A percentile compares a stretch with the other conserved stretches of the same genome.
Conservation (phyloP, 2,113 vertebrate species). For the Podiceps cristatus region DNA sequence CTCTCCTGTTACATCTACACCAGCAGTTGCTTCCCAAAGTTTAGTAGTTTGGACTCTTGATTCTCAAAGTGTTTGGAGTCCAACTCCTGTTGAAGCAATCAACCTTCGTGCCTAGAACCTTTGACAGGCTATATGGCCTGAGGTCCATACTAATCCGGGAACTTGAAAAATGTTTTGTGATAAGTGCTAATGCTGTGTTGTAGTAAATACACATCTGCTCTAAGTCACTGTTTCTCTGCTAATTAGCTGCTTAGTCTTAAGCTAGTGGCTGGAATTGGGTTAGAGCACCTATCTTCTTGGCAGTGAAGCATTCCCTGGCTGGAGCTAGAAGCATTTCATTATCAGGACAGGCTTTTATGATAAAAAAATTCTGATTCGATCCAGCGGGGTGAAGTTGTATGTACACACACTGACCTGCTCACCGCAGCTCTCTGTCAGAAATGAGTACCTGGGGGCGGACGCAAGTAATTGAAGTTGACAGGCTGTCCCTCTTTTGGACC, state of each 20-base stretch:
- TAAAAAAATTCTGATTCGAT: not conserved
- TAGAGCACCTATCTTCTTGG: not conserved
- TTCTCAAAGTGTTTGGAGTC: not conserved
- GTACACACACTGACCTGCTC: not conserved
- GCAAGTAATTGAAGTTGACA: accelerated
- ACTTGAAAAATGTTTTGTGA: not conserved
- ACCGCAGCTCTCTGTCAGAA: not conserved
- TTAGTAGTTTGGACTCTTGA: not conserved
- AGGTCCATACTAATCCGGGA: not conserved
- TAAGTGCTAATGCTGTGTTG: not conserved
- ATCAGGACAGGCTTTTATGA: not conserved
- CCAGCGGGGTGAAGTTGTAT: accelerated
- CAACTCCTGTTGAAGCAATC: accelerated
- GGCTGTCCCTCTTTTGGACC: not conserved
- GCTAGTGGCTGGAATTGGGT: not conserved
- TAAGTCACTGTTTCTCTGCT: not conserved
- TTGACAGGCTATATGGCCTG: not conserved
- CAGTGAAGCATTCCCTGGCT: not conserved
- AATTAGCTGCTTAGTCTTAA: not conserved
- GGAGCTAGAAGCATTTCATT: not conserved
- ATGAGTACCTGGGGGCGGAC: accelerated
- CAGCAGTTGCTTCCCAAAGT: accelerated
- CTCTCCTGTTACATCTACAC: not conserved
- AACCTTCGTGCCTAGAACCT: not conserved
- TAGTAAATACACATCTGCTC: not conserved